Percentiles rank a stretch among this genome's conserved stretches.
Conservation (phyloP, 2,888 invertebrate genomes). For the Sabellastarte sp. region DNA sequence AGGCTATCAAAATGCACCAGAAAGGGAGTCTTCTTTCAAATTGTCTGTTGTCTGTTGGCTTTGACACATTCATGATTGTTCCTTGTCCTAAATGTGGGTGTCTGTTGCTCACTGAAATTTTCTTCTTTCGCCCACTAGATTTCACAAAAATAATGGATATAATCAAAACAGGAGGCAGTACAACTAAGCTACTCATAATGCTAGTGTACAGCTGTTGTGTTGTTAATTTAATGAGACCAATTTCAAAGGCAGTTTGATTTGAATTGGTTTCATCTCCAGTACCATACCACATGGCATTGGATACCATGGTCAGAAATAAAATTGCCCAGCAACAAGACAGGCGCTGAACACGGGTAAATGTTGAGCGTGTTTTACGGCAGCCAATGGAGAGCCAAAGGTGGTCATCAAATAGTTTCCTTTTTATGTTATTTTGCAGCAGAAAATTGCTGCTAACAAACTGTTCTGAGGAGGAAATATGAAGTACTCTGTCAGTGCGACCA, state of each 20-base stretch:
- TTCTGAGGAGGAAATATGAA: constrained; percentile 16
- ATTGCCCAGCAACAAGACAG: constrained; percentile 37
- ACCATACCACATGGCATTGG: constrained; percentile 38
- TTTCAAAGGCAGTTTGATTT: background rate
- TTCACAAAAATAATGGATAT: constrained; percentile 32
- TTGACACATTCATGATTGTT: too few species aligned
- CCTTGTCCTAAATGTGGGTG: too few species aligned
- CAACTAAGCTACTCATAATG: constrained; percentile 33
- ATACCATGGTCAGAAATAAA: constrained; percentile 41
- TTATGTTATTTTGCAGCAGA: constrained; percentile 14
- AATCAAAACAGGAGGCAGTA: constrained; percentile 32
- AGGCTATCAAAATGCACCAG: too few species aligned
- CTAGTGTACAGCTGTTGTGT: constrained; percentile 32
- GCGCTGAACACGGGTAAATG: constrained; percentile 52
- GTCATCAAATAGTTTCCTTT: constrained; percentile 40
- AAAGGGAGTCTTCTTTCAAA: too few species aligned
- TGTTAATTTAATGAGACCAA: constrained; percentile 28
- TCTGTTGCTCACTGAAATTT: too few species aligned
- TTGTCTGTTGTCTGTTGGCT: too few species aligned
- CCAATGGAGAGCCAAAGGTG: constrained; percentile 62
- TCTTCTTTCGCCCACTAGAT: too few species aligned
- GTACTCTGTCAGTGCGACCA: constrained; percentile 42
- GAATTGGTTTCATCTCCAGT: background rate
- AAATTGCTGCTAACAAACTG: background rate
- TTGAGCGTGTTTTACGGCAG: constrained; percentile 52